phyloP scores from a whole-genome alignment of 2,797 vertebrate genomes.

The Eulemur rubriventer region DNA sequence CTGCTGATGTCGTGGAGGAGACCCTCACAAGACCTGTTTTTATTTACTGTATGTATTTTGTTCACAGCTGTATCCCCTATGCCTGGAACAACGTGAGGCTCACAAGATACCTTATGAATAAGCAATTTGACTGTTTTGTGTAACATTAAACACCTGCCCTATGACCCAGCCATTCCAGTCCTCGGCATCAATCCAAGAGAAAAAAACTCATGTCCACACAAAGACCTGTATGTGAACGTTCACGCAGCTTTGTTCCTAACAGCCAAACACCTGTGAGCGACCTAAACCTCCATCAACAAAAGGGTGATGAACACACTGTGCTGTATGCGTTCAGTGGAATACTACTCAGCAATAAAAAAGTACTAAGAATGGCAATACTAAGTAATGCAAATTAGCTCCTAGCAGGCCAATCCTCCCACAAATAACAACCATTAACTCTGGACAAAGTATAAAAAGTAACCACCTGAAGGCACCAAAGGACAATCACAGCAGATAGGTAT shows the following conservation, averaged over 20 bases:
- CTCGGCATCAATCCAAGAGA: not conserved
- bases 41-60: not conserved
- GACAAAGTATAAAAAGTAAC: not conserved
- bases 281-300: not conserved
- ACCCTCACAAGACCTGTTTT: not conserved
- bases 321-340: fast-evolving
- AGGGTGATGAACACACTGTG: not conserved
- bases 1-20: fast-evolving
- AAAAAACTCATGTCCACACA: too few species aligned
- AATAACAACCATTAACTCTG: not conserved
- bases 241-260: not conserved
- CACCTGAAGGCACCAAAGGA: not conserved
- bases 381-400: not conserved
- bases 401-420: too few species aligned
- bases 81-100: not conserved
- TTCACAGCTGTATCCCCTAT: not conserved
- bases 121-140: not conserved
- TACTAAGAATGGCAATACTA: not conserved
- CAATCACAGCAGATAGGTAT: not conserved
- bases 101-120: not conserved
- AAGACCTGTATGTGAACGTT: not conserved
- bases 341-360: not conserved
- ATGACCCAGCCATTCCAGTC: not conserved
- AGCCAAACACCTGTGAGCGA: not conserved
- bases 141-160: not conserved